These are phyloP conservation scores for Drosophila nebulosa DNA, from an alignment of 1,140 invertebrate species.

Conservation along the genomic window DNA sequence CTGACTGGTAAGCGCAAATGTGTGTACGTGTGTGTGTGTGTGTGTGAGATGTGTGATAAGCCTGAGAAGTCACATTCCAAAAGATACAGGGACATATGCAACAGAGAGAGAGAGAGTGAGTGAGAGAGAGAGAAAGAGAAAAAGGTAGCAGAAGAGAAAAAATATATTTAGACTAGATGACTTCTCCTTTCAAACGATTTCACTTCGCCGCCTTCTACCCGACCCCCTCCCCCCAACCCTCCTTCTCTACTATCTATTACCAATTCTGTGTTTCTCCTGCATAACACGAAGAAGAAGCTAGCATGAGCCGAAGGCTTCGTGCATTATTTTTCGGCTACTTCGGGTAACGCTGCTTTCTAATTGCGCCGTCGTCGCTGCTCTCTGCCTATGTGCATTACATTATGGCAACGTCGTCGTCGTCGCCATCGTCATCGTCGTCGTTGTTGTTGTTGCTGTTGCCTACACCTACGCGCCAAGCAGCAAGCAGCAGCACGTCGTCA, in stretches of 20 bases:
- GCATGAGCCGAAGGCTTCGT: slow-evolving; percentile 53
- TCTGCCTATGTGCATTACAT: slow-evolving; percentile 67
- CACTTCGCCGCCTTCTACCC: too few species aligned
- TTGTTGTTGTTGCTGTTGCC: too few species aligned
- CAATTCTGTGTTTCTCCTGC: neutral
- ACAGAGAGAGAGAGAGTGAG: neutral
- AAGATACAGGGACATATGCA: slow-evolving; percentile 29
- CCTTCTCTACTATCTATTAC: neutral
- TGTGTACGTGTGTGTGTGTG: slow-evolving; percentile 16
- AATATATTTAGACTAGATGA: neutral
- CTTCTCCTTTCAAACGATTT: slow-evolving; percentile 25
- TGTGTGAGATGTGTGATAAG: slow-evolving; percentile 8
- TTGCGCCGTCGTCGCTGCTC: slow-evolving; percentile 41
- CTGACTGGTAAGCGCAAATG: slow-evolving; percentile 65
- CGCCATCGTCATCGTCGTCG: too few species aligned
- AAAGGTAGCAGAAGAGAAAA: neutral
- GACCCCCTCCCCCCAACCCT: neutral
- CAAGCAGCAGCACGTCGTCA: slow-evolving; percentile 35
- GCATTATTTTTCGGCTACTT: slow-evolving; percentile 58
- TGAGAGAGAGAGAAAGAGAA: neutral
- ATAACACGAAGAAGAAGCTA: neutral
- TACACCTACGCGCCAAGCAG: slow-evolving; percentile 28
- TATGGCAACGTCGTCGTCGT: slow-evolving; percentile 58
- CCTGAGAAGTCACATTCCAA: slow-evolving; percentile 10
- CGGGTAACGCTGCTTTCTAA: slow-evolving; percentile 67